These are phyloP conservation scores for Bombus pascuorum DNA, from an alignment of 1,140 invertebrate genomes.

Conservation along the genomic window DNA sequence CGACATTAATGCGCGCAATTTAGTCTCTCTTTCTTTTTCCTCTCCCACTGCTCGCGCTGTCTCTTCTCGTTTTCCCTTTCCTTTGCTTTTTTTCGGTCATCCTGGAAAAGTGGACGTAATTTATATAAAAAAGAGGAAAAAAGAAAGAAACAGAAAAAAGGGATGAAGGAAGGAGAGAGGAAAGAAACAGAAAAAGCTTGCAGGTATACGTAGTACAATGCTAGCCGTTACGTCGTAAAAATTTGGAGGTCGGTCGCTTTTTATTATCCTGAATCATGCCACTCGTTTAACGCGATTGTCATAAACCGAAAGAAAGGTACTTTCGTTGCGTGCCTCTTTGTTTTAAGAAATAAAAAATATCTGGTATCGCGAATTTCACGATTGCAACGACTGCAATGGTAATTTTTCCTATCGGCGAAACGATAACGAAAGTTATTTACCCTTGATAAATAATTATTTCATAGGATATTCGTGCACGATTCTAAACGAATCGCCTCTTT, in stretches of 20 bases:
- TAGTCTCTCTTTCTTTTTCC: conserved; percentile 36
- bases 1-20: conserved; percentile 66
- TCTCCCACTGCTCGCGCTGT: background rate
- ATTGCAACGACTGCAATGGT: background rate
- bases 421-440: background rate
- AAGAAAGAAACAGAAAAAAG: background rate
- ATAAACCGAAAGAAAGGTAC: conserved; percentile 1
- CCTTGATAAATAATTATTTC: background rate
- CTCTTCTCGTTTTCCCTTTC: conserved; percentile 7
- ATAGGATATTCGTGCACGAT: background rate
- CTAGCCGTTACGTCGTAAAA: conserved; percentile 28
- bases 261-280: conserved; percentile 39
- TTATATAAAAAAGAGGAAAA: background rate
- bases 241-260: conserved; percentile 28
- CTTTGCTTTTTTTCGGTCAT: conserved; percentile 23
- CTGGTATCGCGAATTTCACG: background rate
- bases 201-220: conserved; percentile 17
- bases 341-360: background rate
- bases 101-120: conserved; percentile 38
- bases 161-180: background rate
- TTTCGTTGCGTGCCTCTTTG: background rate
- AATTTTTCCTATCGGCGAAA: background rate
- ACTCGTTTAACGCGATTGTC: conserved; percentile 21
- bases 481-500: background rate
- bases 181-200: background rate